phyloP scores from a whole-genome alignment of 2,797 vertebrate species.

The Oryzias dopingdopingensis region DNA sequence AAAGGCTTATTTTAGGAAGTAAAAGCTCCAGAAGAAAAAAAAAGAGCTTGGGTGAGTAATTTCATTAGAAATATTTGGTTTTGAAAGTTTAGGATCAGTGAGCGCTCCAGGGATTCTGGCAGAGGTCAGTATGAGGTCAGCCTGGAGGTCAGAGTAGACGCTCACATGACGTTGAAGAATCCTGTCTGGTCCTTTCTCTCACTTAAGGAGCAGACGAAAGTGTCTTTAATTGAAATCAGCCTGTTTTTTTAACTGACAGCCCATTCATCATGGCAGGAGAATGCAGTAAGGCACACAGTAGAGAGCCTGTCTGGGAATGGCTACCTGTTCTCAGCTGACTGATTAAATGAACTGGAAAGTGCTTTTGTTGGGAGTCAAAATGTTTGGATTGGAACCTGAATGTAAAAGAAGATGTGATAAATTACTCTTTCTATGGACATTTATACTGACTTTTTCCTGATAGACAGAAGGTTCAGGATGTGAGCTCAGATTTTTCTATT shows the following conservation, averaged over 20 bases:
- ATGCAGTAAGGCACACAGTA: slow-evolving; percentile 76
- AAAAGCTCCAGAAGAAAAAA: neutral
- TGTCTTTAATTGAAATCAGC: slow-evolving; percentile 84
- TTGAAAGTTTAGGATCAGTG: slow-evolving; percentile 23
- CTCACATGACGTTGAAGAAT: slow-evolving; percentile 61
- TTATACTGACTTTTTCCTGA: slow-evolving; percentile 46
- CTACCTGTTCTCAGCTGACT: slow-evolving; percentile 80
- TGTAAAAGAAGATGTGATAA: slow-evolving; percentile 75
- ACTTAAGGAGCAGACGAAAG: slow-evolving; percentile 72
- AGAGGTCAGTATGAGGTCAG: slow-evolving; percentile 63
- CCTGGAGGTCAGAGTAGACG: slow-evolving; percentile 65
- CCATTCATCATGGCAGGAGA: slow-evolving; percentile 84
- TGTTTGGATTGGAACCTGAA: slow-evolving; percentile 77
- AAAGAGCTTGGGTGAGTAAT: neutral
- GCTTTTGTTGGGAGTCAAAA: slow-evolving; percentile 81
- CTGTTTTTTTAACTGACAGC: slow-evolving; percentile 90
- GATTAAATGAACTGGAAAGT: slow-evolving; percentile 81
- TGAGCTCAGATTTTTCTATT: slow-evolving; percentile 35
- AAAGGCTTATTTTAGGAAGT: neutral
- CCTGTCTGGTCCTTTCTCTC: slow-evolving; percentile 68
- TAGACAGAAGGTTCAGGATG: slow-evolving; percentile 45
- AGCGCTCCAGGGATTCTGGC: slow-evolving; percentile 24
- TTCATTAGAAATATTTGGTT: slow-evolving; percentile 19
- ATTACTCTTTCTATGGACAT: slow-evolving; percentile 56
- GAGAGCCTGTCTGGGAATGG: slow-evolving; percentile 74